Percentiles rank a stretch among this genome's conserved stretches.
These are phyloP conservation scores for Macropus fuliginosus DNA, from an alignment of 2,797 vertebrate species.

Conservation along the genomic window DNA sequence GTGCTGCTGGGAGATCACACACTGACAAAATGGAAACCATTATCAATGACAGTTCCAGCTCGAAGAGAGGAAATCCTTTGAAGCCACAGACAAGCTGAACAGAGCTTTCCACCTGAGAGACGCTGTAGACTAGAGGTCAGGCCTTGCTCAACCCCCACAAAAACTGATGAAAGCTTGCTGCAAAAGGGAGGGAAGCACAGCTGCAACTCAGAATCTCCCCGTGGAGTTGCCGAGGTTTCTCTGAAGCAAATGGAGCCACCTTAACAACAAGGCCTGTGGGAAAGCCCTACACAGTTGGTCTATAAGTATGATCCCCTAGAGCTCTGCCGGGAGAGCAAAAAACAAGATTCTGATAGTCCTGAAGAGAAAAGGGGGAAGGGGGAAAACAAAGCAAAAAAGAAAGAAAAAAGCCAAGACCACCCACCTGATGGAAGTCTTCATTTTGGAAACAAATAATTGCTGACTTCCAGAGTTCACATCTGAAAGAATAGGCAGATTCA, in stretches of 20 bases:
- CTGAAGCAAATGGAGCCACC: constrained; percentile 61
- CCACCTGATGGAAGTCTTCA: constrained; percentile 70
- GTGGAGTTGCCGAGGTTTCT: constrained; percentile 62
- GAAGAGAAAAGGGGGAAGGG: constrained; percentile 75
- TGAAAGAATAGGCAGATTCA: constrained; percentile 57
- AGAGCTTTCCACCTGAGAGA: constrained; percentile 80
- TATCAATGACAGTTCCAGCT: constrained; percentile 66
- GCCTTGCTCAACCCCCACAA: constrained; percentile 53
- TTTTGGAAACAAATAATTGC: constrained; percentile 76
- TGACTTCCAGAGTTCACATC: constrained; percentile 60
- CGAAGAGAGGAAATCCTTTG: constrained; percentile 65
- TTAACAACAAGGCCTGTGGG: constrained; percentile 67
- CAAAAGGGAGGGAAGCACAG: constrained; percentile 65
- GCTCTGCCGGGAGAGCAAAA: constrained; percentile 65
- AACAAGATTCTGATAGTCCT: constrained; percentile 72
- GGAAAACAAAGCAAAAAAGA: constrained; percentile 71
- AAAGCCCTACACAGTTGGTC: constrained; percentile 72
- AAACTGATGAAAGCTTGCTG: constrained; percentile 69
- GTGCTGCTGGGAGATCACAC: constrained; percentile 64
- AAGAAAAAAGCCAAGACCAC: constrained; percentile 77
- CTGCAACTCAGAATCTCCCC: constrained; percentile 55
- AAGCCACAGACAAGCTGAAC: constrained; percentile 74
- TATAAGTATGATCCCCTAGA: constrained; percentile 57
- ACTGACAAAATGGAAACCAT: constrained; percentile 73
- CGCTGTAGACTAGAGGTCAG: constrained; percentile 67